These are phyloP conservation scores for Odontocolon sp. DNA, from an alignment of 2,888 invertebrate species.

Conservation along the genomic window DNA sequence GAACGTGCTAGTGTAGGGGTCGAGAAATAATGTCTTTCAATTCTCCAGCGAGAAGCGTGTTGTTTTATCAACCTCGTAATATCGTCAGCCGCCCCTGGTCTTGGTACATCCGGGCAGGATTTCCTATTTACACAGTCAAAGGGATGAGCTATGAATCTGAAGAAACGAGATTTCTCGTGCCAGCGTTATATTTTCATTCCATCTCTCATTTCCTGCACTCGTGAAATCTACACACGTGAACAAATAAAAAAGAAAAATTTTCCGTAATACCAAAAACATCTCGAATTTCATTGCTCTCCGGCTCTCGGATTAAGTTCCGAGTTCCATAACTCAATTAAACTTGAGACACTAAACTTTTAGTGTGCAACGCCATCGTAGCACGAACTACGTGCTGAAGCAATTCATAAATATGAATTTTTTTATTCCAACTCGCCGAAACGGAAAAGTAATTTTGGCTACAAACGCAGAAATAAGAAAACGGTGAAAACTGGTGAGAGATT, in stretches of 20 bases:
- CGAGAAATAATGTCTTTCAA: not conserved
- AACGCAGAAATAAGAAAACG: not conserved
- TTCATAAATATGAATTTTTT: not conserved
- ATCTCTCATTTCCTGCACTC: constrained; percentile 38
- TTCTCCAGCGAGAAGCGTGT: not conserved
- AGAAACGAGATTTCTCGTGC: too few relatives aligned
- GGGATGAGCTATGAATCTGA: constrained; percentile 14
- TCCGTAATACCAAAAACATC: not conserved
- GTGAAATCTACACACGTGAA: constrained; percentile 3
- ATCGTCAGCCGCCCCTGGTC: constrained; percentile 12
- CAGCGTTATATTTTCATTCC: not conserved
- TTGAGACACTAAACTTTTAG: not conserved
- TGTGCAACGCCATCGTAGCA: too few relatives aligned
- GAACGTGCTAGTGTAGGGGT: not conserved
- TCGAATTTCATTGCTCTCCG: not conserved
- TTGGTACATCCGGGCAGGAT: not conserved
- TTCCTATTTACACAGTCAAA: constrained; percentile 1
- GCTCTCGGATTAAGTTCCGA: not conserved
- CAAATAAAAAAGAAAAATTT: not conserved
- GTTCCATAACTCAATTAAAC: constrained; percentile 19
- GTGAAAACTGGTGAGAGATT: not conserved
- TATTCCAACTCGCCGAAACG: not conserved
- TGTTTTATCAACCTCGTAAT: constrained; percentile 34
- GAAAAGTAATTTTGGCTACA: constrained; percentile 9
- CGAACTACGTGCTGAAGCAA: too few relatives aligned